Conservation (phyloP, 2,113 vertebrate species). For the Upupa epops region DNA sequence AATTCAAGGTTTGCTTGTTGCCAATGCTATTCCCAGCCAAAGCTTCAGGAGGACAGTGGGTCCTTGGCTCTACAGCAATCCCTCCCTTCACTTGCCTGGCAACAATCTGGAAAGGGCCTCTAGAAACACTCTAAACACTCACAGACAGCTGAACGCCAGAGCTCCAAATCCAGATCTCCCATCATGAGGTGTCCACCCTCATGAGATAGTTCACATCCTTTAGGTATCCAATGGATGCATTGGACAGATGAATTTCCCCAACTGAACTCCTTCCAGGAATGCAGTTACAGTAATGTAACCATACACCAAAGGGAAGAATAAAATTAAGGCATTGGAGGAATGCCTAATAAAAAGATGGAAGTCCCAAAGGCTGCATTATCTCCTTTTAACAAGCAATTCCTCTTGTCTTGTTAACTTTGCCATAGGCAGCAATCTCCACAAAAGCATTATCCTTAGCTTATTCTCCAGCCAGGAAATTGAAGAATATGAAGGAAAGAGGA, state of each 20-base stretch:
- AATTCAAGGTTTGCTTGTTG: neutral
- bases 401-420: neutral
- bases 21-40: neutral
- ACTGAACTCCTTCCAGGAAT: neutral
- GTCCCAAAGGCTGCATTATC: neutral
- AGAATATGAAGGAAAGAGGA: neutral
- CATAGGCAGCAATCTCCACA: neutral
- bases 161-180: neutral
- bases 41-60: neutral
- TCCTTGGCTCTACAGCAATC: rapidly evolving
- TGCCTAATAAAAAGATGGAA: neutral
- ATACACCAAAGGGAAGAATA: too few relatives aligned
- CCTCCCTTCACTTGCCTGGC: rapidly evolving
- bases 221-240: rapidly evolving
- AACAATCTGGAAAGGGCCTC: neutral
- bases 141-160: neutral
- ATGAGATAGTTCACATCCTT: neutral
- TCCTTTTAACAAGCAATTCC: neutral
- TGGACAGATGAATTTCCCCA: neutral
- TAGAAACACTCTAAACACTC: neutral
- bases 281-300: neutral
- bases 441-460: neutral
- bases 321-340: too few relatives aligned
- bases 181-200: neutral
- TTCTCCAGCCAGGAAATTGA: neutral